phyloP scores from a whole-genome alignment of 2,888 invertebrate species.

The Prosopocoilus inquinatus region DNA sequence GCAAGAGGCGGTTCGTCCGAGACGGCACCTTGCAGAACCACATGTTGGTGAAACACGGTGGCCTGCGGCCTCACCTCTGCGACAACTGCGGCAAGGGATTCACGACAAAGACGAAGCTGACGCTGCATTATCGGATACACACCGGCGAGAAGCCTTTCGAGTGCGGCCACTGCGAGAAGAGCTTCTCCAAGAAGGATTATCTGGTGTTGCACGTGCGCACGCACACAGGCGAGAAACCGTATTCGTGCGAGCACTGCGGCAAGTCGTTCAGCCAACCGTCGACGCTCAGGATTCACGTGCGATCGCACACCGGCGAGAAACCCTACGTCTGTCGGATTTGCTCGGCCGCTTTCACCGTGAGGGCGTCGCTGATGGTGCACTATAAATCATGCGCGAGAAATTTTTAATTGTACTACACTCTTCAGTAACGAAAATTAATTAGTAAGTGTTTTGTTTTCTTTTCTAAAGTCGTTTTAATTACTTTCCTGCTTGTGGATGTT shows the following conservation, averaged over 20 bases:
- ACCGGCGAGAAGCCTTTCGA: conserved; percentile 35
- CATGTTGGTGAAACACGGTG: conserved; percentile 6
- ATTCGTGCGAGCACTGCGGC: conserved; percentile 33
- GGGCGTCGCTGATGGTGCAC: conserved; percentile 26
- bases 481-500: too few relatives aligned
- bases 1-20: conserved; percentile 39
- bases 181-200: conserved; percentile 35
- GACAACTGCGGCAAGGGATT: conserved; percentile 20
- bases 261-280: conserved; percentile 33
- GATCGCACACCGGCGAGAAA: conserved; percentile 32
- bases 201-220: conserved; percentile 33
- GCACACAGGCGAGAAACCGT: conserved; percentile 38
- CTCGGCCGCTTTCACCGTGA: conserved; percentile 31
- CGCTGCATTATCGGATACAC: conserved; percentile 34
- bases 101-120: conserved; percentile 29
- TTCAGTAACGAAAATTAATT: too few relatives aligned
- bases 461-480: too few relatives aligned
- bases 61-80: conserved; percentile 15
- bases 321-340: conserved; percentile 34
- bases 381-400: conserved; percentile 14
- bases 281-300: conserved; percentile 28
- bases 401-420: too few relatives aligned
- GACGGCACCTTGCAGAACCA: conserved; percentile 49
- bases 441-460: too few relatives aligned
- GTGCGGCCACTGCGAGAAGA: conserved; percentile 36